phyloP scores from a whole-genome alignment of 2,888 invertebrate genomes.

The Hartigia nigra region DNA sequence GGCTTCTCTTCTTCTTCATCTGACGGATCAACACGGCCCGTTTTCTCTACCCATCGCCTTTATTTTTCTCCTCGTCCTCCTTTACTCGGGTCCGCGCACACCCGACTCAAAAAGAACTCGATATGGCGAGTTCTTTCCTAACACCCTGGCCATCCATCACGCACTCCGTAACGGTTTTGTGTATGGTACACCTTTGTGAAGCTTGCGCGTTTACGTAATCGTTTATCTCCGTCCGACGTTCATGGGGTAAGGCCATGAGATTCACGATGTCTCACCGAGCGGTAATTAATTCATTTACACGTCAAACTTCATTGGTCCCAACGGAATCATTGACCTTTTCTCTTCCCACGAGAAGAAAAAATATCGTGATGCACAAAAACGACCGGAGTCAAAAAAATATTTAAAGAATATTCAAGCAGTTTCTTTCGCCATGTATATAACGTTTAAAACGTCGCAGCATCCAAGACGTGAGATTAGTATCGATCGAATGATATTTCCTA shows the following conservation, averaged over 20 bases:
- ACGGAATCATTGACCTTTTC: neutral
- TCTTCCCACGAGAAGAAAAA: neutral
- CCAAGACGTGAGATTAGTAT: neutral
- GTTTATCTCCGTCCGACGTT: neutral
- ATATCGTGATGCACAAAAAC: neutral
- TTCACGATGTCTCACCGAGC: slow-evolving; percentile 22
- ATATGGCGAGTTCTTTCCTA: slow-evolving; percentile 26
- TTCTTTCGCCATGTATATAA: neutral
- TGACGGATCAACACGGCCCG: neutral
- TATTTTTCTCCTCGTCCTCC: neutral
- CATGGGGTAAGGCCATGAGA: neutral
- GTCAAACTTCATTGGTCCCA: neutral
- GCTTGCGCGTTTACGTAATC: neutral
- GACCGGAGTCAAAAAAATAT: neutral
- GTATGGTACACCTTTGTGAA: slow-evolving; percentile 39
- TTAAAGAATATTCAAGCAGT: neutral
- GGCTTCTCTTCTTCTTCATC: neutral
- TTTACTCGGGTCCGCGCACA: neutral
- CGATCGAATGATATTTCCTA: neutral
- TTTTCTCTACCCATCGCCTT: neutral
- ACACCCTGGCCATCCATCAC: slow-evolving; percentile 41
- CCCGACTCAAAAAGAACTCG: slow-evolving; percentile 1
- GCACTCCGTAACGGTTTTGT: slow-evolving; percentile 21
- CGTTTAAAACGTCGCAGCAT: neutral
- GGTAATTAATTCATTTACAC: slow-evolving; percentile 40